Percentiles rank a stretch among this genome's conserved stretches.
phyloP scores from a whole-genome alignment of 1,140 invertebrate species.

The Globodera ellingtonae region DNA sequence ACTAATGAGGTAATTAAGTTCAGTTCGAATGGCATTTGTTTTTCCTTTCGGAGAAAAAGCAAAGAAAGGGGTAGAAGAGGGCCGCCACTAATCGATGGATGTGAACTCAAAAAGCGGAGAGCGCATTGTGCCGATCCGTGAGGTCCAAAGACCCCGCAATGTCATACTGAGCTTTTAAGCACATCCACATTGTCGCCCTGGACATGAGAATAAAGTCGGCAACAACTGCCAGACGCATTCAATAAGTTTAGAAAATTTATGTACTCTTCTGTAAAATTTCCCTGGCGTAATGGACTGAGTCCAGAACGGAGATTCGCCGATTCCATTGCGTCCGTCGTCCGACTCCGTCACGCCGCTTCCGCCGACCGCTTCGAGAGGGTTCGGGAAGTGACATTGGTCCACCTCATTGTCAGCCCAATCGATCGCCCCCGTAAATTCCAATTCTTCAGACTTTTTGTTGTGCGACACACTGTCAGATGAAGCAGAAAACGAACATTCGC shows the following conservation, averaged over 20 bases:
- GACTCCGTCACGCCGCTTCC: background rate
- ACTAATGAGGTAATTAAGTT: background rate
- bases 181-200: background rate
- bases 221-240: slow-evolving; percentile 1
- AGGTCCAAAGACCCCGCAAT: background rate
- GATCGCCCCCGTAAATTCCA: background rate
- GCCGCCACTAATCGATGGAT: background rate
- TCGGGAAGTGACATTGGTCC: background rate
- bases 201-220: background rate
- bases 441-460: background rate
- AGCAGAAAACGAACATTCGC: slow-evolving; percentile 1
- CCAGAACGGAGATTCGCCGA: slow-evolving; percentile 35
- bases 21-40: no score
- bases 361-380: background rate
- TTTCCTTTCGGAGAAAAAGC: no score
- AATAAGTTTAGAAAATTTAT: background rate
- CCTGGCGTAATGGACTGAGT: slow-evolving; percentile 35
- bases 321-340: slow-evolving; percentile 20
- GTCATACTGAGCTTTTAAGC: slow-evolving; percentile 6
- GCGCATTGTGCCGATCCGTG: background rate
- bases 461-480: background rate
- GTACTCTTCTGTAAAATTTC: slow-evolving; percentile 40
- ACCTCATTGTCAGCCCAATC: slow-evolving; percentile 25
- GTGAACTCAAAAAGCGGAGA: slow-evolving; percentile 1
- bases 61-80: no score